Evolutionary conservation across 2,797 vertebrate species (phyloP), one percentile per base, ranked within the genome.

Genomic region (Sebastes melanostomus): DNA sequence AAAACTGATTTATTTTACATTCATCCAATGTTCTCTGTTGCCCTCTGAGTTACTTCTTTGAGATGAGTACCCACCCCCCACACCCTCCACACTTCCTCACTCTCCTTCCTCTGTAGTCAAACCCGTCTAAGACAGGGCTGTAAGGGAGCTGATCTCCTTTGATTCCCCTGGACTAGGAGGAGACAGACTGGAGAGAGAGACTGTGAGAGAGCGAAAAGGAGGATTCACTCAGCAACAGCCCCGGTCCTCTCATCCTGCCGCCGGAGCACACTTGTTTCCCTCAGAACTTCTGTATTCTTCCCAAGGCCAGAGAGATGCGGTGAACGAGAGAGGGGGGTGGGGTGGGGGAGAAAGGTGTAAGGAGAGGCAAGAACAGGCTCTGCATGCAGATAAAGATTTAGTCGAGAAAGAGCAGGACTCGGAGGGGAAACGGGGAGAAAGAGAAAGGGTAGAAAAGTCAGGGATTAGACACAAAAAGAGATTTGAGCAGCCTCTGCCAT

Each of bases 211-310:
- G 54, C 75, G 82, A 80, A 83, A 78, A 4, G 25, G 42, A 77
- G 78, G 66, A 81, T 83, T 86, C 85, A 25, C 75, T 83, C 78
- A 75, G 72, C 72, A 84, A 78, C 78, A 80, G 68, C 72, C 42
- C 42, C 9, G 16, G 58, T 81, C 69, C 66, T 88, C 86, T 88
- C 85, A 91, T 90, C 82, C 85, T 78, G 83, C 72, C 20, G 77
- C 71, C 66, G n/a, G 54, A 69, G 81, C 77, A 71, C 84, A 78
- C 78, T 88, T 77, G 75, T 87, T 88, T 89, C 80, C 85, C 81
- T 91, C 78, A 86, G 86, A 92, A 92, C 81, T 85, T 93, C 18
- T 63, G 86, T 75, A 85, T 90, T 90, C 91, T 91, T 89, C 89
- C 86, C 88, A 91, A 74, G 87, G 80, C 84, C n/a, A 60, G 68